Evolutionary conservation across 2,888 invertebrate species (phyloP).

Genomic region (Meta bourneti): DNA sequence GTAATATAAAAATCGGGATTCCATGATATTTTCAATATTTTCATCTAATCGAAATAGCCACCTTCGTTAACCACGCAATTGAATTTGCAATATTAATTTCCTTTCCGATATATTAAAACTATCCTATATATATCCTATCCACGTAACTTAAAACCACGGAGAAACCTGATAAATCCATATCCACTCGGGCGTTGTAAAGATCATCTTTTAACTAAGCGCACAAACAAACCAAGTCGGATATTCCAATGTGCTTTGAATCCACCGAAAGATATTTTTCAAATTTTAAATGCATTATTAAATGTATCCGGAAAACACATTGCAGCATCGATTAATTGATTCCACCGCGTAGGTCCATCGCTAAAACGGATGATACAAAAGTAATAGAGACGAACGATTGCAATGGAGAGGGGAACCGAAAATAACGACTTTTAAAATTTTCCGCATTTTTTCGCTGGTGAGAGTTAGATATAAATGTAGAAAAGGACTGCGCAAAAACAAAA

Average conservation of each 20-base stretch:
- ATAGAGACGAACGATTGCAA: not conserved
- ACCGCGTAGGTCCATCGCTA: not conserved
- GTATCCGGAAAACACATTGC: not conserved
- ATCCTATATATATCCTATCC: too few species aligned
- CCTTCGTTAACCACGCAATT: too few species aligned
- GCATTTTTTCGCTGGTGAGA: not conserved
- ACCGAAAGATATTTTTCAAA: slow-evolving; percentile 1
- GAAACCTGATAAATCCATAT: not conserved
- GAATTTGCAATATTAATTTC: too few species aligned
- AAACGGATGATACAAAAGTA: slow-evolving; percentile 13
- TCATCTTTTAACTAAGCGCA: not conserved
- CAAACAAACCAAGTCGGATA: not conserved
- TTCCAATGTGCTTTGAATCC: not conserved
- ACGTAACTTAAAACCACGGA: not conserved
- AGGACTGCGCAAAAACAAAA: not conserved
- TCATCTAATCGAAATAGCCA: too few species aligned
- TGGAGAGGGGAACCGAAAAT: not conserved
- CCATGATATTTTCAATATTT: too few species aligned
- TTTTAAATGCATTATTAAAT: not conserved
- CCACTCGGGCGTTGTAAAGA: not conserved
- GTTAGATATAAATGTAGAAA: not conserved
- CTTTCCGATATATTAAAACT: too few species aligned
- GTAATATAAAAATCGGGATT: too few species aligned
- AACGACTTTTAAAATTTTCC: not conserved
- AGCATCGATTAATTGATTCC: slow-evolving; percentile 32